Base-by-base conservation (phyloP, 2,888 invertebrate species). In the Boloria selene region DNA sequence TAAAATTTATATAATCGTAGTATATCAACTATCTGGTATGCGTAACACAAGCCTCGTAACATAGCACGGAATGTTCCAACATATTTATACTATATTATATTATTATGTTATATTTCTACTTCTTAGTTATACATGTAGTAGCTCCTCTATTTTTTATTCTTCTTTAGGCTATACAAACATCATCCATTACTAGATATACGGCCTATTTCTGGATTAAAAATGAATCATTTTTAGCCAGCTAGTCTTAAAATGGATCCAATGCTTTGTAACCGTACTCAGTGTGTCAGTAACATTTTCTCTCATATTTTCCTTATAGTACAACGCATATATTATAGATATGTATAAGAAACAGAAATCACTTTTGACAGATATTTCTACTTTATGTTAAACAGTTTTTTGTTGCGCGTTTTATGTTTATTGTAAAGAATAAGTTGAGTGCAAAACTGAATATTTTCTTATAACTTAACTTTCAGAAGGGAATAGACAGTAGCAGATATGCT, bases 341-440 rank as follows among this genome's bases (percentile, higher is more conserved):
- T 63, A 63, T 26, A 49, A 44, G 31, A 49, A 26, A 44, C 22
- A 50, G 60, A 55, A 56, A 61, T 64, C 66, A 66, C 56, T 61
- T 61, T 61, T 69, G 61, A 69, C 63, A 64, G 66, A 66, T 69
- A 64, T 64, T 18, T 52, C 52, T 69, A 69, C 16, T 56, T 69
- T 65, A 68, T 55, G 61, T 52, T 56, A 64, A 61, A 14, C 49
- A 60, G 63, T 55, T 53, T 53, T 49, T 60, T 61, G 49, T 58
- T 22, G 18, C 61, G 50, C 60, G n/a, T 69, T 69, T 66, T 61
- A 61, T 63, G 55, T 63, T 47, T 45, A 45, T 60, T 68, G 44
- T 68, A 50, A 47, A 18, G 54, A 60, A 60, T 56, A 65, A 51
- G 16, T 17, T 26, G 13, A 52, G 55, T 18, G 51, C 42, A 17